phyloP scores from a whole-genome alignment of 2,797 vertebrate species.

The Chiloscyllium punctatum region DNA sequence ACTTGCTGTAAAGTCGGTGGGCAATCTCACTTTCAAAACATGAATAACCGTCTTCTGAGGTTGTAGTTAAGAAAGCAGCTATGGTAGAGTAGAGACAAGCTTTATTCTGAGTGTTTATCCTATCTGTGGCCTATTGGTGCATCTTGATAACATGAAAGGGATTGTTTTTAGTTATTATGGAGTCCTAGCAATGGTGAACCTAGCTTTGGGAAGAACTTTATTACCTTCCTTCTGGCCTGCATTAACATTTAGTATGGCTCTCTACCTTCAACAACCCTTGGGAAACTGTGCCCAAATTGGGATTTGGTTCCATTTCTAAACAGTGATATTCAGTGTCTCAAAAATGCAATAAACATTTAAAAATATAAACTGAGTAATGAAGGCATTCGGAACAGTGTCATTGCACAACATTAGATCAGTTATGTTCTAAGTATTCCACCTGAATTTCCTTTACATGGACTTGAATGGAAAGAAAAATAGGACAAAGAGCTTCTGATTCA shows the following conservation, averaged over 20 bases:
- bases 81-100: background rate
- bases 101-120: background rate
- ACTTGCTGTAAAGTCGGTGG: background rate
- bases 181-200: background rate
- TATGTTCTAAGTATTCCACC: background rate
- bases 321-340: background rate
- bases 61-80: background rate
- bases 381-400: background rate
- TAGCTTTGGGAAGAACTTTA: background rate
- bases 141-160: background rate
- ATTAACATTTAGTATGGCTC: background rate
- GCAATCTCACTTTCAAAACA: background rate
- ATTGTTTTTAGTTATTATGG: background rate
- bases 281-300: background rate
- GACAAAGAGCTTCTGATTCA: background rate
- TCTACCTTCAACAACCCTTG: background rate
- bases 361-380: background rate
- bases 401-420: background rate
- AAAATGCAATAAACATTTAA: background rate
- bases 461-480: background rate
- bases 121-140: background rate
- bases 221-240: background rate
- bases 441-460: background rate
- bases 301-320: background rate
- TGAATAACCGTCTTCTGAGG: background rate